Evolutionary conservation across 2,888 invertebrate genomes (phyloP).

Genomic region (Parnassius smintheus): DNA sequence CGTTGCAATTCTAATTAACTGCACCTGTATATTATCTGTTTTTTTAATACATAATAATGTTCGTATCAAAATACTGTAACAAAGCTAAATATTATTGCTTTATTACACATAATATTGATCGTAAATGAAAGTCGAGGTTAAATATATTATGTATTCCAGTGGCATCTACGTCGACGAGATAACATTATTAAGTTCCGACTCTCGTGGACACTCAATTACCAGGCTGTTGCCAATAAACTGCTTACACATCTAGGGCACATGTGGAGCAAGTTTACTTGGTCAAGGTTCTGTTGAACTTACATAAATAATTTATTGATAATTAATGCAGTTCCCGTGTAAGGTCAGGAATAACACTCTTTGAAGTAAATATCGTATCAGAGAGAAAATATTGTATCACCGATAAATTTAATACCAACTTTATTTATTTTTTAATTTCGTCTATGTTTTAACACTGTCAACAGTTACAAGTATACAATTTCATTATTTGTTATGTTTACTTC

Average conservation of each 20-base stretch:
- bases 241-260: constrained; percentile 20
- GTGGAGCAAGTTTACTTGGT: constrained; percentile 31
- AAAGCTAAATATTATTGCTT: too few species aligned
- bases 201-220: constrained; percentile 16
- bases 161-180: neutral
- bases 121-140: constrained; percentile 6
- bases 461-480: too few species aligned
- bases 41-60: too few species aligned
- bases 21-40: too few species aligned
- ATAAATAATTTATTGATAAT: constrained; percentile 48
- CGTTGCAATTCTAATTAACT: too few species aligned
- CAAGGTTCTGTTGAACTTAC: constrained; percentile 33
- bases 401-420: too few species aligned
- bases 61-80: too few species aligned
- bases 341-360: neutral
- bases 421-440: too few species aligned
- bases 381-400: too few species aligned
- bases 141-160: constrained; percentile 9
- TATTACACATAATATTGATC: neutral
- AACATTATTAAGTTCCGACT: constrained; percentile 8
- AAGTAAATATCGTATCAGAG: too few species aligned
- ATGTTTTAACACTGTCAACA: too few species aligned
- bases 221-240: constrained; percentile 14
- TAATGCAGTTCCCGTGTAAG: constrained; percentile 33
- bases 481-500: too few species aligned